Percentiles rank a stretch among this genome's conserved stretches.
phyloP scores from a whole-genome alignment of 2,113 vertebrate species.

The Datnioides undecimradiatus region DNA sequence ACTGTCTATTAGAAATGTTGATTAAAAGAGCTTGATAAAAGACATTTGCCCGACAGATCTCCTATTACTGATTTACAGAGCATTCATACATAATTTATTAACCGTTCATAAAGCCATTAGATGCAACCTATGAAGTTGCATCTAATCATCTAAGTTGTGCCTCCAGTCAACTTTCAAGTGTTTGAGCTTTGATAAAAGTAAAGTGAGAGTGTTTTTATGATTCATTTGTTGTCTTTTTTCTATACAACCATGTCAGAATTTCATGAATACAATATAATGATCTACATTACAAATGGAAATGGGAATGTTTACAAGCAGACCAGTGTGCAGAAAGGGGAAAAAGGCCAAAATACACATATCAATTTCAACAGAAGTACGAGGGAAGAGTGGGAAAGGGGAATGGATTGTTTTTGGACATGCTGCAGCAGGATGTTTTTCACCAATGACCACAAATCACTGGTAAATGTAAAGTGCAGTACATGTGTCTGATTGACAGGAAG shows the following conservation, averaged over 20 bases:
- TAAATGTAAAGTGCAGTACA: not conserved
- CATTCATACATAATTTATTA: too few relatives aligned
- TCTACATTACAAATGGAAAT: not conserved
- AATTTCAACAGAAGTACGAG: not conserved
- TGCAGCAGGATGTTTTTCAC: not conserved
- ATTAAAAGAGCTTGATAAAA: not conserved
- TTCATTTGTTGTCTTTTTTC: not conserved
- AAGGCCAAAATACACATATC: not conserved
- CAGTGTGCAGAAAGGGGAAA: too few relatives aligned
- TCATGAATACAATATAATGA: not conserved
- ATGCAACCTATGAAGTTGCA: too few relatives aligned
- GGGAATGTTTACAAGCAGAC: not conserved
- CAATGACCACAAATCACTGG: not conserved
- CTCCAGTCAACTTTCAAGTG: too few relatives aligned
- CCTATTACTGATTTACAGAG: not conserved
- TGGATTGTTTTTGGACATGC: not conserved
- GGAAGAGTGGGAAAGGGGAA: not conserved
- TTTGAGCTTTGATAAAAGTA: too few relatives aligned
- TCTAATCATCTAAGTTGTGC: too few relatives aligned
- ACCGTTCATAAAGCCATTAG: not conserved
- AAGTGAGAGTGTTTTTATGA: too few relatives aligned
- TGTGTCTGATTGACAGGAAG: slow-evolving; percentile 12
- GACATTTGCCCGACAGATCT: not conserved
- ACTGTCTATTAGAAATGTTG: not conserved
- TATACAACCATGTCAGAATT: not conserved